Conservation (phyloP, 2,113 vertebrate species). For the Rhadina sibilatrix region DNA sequence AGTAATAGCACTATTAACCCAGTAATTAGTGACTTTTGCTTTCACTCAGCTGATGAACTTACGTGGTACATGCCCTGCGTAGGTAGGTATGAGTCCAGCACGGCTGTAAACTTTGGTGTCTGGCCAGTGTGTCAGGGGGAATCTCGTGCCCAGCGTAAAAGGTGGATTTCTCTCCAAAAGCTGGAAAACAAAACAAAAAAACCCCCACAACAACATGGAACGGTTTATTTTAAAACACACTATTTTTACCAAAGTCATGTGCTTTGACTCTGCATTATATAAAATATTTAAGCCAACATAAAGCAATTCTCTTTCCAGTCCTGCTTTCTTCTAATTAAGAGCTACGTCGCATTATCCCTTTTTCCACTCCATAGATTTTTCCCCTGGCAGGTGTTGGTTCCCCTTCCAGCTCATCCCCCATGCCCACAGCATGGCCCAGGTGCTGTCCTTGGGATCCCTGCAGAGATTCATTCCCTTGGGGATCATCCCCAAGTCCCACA, state of each 20-base stretch:
- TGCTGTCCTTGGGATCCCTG: neutral
- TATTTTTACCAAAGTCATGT: neutral
- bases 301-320: neutral
- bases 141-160: slow-evolving; percentile 24
- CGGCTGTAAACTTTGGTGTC: slow-evolving; percentile 55
- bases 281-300: neutral
- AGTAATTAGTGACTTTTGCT: neutral
- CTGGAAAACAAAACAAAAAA: neutral
- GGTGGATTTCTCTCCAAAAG: slow-evolving; percentile 41
- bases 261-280: neutral
- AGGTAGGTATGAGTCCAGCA: slow-evolving; percentile 66
- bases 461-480: neutral
- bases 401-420: neutral
- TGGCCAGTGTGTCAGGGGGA: slow-evolving; percentile 64
- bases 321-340: neutral
- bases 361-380: neutral
- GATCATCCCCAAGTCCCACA: neutral
- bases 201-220: neutral
- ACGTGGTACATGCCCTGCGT: slow-evolving; percentile 72
- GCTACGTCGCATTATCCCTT: neutral
- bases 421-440: neutral
- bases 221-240: neutral
- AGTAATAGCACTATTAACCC: neutral
- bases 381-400: neutral
- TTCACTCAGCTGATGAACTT: neutral